Evolutionary conservation across 2,797 vertebrate genomes (phyloP), one percentile per base, ranked within the genome.

Genomic region (Lacerta viridis): DNA sequence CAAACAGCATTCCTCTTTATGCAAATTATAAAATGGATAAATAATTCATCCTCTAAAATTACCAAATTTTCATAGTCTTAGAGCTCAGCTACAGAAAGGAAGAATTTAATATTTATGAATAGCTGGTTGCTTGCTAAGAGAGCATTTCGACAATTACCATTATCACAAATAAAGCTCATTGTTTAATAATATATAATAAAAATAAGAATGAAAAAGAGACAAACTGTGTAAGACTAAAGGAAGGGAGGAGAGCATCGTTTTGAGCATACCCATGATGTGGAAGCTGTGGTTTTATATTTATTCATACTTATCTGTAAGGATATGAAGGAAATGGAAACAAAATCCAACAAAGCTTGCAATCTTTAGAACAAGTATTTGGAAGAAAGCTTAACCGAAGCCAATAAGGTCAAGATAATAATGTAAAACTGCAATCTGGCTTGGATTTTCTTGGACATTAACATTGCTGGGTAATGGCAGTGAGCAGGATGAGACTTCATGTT

Each of bases 51-150:
- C 85, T 36, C 3, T 84, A 36, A 91, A 94, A 93, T 95, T 95
- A 92, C 64, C 84, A 79, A 93, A 90, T 90, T 92, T 92, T 90
- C 27, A 66, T 87, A 91, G 55, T 90, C 95, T 86, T 93, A 92
- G 50, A 91, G 92, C 90, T 74, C 39, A 93, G 86, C 46, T 27
- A 88, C 88, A 88, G 90, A 94, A 39, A 92, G 23, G 9, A 77
- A 36, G n/a, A 87, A 91, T 91, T 86, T 84, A 95, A 95, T 95
- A 94, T 93, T 94, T 94, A 69, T 92, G 86, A 93, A 94, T 84
- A 91, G 1, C 39, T 91, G 71, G n/a, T 87, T 93, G 91, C 90
- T 85, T 84, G 41, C 88, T 91, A 92, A 95, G 82, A 91, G 41
- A 93, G 55, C 83, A 90, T 88, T 94, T 91, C 71, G 94, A 92